phyloP scores from a whole-genome alignment of 2,797 vertebrate species.

The Merluccius polli region DNA sequence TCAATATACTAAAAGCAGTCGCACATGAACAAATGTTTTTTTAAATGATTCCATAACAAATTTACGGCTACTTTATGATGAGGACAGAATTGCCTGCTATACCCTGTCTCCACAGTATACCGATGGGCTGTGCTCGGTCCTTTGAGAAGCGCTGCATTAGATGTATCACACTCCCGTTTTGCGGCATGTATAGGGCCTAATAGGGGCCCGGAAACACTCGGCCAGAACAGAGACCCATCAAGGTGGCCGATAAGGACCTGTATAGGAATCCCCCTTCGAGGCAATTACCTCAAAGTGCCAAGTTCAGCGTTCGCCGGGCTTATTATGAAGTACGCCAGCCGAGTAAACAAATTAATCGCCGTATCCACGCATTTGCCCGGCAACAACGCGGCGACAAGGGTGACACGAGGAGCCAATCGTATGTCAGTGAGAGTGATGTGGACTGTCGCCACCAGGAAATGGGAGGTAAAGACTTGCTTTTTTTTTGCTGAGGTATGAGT shows the following conservation, averaged over 20 bases:
- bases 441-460: too few species aligned
- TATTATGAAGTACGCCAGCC: conserved; percentile 68
- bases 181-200: conserved; percentile 51
- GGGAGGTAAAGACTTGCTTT: too few species aligned
- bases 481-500: too few species aligned
- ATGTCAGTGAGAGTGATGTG: conserved; percentile 50
- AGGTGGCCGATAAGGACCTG: conserved; percentile 63
- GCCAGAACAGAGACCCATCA: conserved; percentile 55
- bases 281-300: conserved; percentile 73
- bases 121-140: too few species aligned
- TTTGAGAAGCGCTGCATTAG: too few species aligned
- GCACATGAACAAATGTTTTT: too few species aligned
- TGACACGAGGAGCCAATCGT: conserved; percentile 54
- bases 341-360: conserved; percentile 75
- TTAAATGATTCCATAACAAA: not conserved
- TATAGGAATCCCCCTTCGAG: conserved; percentile 62
- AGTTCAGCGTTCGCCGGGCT: conserved; percentile 61
- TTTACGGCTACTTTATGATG: not conserved
- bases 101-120: too few species aligned
- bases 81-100: not conserved
- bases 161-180: conserved; percentile 40
- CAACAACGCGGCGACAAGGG: conserved; percentile 42
- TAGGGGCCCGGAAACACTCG: conserved; percentile 49
- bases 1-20: not conserved
- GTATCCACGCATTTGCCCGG: conserved; percentile 51